phyloP scores from a whole-genome alignment of 2,797 vertebrate genomes.

The Poecilia gillii region DNA sequence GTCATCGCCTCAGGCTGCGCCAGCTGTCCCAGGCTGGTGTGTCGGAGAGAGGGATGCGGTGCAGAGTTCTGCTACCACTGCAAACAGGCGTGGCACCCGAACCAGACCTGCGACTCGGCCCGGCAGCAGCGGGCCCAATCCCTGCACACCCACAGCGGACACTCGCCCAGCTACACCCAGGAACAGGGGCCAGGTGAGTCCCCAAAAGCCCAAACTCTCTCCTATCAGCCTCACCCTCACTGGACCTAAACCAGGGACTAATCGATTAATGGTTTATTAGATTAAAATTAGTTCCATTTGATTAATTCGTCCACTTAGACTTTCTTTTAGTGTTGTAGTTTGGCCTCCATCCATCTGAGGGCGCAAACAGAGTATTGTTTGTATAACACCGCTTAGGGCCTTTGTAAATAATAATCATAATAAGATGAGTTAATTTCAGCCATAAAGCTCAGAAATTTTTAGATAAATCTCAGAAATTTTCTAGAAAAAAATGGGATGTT shows the following conservation, averaged over 20 bases:
- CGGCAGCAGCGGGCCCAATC: conserved; percentile 93
- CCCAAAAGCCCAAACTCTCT: not conserved
- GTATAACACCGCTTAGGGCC: too few relatives aligned
- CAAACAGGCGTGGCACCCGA: conserved; percentile 99
- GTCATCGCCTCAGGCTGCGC: conserved; percentile 98
- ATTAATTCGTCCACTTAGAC: too few relatives aligned
- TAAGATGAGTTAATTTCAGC: too few relatives aligned
- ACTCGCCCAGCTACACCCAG: conserved; percentile 94
- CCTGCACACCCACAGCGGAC: conserved; percentile 92
- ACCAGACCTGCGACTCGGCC: conserved; percentile 98
- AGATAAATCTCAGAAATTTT: too few relatives aligned
- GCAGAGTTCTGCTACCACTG: conserved; percentile 99
- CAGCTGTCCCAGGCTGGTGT: conserved; percentile 96
- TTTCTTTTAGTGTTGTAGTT: too few relatives aligned
- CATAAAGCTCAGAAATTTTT: too few relatives aligned
- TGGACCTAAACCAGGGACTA: not conserved
- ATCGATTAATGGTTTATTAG: too few relatives aligned
- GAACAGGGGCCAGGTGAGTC: conserved; percentile 91
- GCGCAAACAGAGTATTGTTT: too few relatives aligned
- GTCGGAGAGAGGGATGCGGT: conserved; percentile 94
- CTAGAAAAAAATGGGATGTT: too few relatives aligned
- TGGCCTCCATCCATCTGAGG: too few relatives aligned
- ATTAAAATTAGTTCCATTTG: too few relatives aligned
- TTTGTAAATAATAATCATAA: too few relatives aligned
- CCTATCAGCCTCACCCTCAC: not conserved